Percentiles rank a stretch among this genome's conserved stretches.
Evolutionary conservation across 2,888 invertebrate genomes (phyloP).

Genomic region (Brachylomia viminalis): DNA sequence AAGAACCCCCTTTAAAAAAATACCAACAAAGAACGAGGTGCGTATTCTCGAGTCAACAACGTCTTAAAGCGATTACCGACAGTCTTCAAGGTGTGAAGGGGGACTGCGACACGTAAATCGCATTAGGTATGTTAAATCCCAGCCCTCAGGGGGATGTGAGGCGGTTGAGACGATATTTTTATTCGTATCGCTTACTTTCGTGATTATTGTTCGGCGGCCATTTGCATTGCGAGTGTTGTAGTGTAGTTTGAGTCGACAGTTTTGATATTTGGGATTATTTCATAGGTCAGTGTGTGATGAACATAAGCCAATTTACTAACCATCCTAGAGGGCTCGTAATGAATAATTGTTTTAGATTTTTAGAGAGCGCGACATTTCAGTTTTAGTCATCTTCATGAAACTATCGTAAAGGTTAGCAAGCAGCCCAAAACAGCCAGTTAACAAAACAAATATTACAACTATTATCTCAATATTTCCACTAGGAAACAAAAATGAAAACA

Average conservation of each 20-base stretch:
- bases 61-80: slow-evolving; percentile 89
- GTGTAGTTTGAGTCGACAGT: slow-evolving; percentile 40
- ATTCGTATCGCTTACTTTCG: slow-evolving; percentile 90
- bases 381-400: neutral
- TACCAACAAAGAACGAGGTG: slow-evolving; percentile 72
- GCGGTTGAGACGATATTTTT: slow-evolving; percentile 85
- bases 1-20: slow-evolving; percentile 69
- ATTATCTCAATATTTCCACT: too few species aligned
- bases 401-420: too few species aligned
- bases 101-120: slow-evolving; percentile 88
- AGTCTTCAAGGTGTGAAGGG: slow-evolving; percentile 80
- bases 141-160: slow-evolving; percentile 78
- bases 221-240: slow-evolving; percentile 81
- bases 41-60: slow-evolving; percentile 79
- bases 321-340: neutral
- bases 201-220: slow-evolving; percentile 88
- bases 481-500: too few species aligned
- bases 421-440: too few species aligned
- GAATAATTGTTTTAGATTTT: neutral
- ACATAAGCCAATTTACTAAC: neutral
- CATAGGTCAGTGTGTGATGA: neutral
- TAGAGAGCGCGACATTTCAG: neutral
- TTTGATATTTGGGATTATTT: slow-evolving; percentile 69
- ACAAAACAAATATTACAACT: too few species aligned
- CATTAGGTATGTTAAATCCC: slow-evolving; percentile 90